Evolutionary conservation across 2,797 vertebrate species (phyloP), one percentile per base, ranked within the genome.

Genomic region (Semaprochilodus insignis): DNA sequence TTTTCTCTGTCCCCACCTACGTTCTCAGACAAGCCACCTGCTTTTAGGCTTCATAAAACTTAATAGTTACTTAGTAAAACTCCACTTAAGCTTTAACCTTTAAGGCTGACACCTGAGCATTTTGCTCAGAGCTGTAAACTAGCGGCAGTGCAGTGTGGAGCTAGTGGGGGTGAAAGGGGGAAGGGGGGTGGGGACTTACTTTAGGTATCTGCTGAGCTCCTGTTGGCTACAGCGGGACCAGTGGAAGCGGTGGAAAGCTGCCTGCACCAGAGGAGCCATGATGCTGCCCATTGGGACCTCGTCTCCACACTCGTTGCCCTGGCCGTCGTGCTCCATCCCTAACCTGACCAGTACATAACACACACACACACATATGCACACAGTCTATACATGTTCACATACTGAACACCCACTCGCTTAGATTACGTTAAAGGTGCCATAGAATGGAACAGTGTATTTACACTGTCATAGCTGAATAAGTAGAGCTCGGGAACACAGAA

Each of bases 221-320:
- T 99, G 97, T 91, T 97, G 97, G 94, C 98, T 99, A 94, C 98
- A 99, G 86, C 96, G 96, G 83, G 97, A 99, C 98, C 98, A 99
- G 88, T 99, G 98, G 92, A 99, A 99, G 82, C 97, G 97, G 83
- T 99, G 98, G 91, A 99, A 99, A 11, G 98, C 97, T 0, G 98
- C 98, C 87, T 99, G 98, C 80, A 99, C 98, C 70, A 99, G 94
- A 0, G 98, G 98, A 0, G 98, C 98, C 98, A 99, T 99, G 93
- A 99, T 99, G 93, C 98, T 99, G 84, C 98, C 98, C 95, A 99
- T 95, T 62, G 96, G 95, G 44, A 99, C 98, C 93, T 99, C 98
- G 0, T 99, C 98, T 1, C 96, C 98, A 0, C 98, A 99, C 83
- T 97, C 95, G 92, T 99, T 99, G 78, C 98, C 98, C 91, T 99